These are phyloP conservation scores for Platycheirus albimanus DNA, from an alignment of 2,888 invertebrate genomes.

Conservation along the genomic window DNA sequence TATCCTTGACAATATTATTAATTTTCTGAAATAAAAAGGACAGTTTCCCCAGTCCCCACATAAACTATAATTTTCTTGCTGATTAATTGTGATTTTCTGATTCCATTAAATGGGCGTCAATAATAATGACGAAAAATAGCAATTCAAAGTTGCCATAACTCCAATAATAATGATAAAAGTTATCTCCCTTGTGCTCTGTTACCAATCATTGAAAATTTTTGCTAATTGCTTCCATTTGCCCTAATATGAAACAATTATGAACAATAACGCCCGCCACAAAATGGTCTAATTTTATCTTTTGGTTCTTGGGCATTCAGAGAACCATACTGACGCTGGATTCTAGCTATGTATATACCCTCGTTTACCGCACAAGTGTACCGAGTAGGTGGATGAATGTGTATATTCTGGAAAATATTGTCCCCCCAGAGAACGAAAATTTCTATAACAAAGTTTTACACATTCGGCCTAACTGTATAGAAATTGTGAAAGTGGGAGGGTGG, in stretches of 20 bases:
- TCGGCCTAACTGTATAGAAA: neutral
- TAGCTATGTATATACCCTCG: constrained; percentile 4
- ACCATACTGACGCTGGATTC: neutral
- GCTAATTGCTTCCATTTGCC: constrained; percentile 70
- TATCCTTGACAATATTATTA: too few relatives aligned
- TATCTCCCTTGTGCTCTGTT: constrained; percentile 42
- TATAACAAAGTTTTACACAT: constrained; percentile 51
- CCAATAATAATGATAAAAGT: constrained; percentile 49
- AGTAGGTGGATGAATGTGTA: neutral
- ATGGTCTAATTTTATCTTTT: constrained; percentile 65
- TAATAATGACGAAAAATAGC: neutral
- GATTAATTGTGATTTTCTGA: constrained; percentile 28
- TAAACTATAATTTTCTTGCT: neutral
- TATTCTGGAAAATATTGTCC: constrained; percentile 45
- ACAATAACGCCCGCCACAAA: constrained; percentile 70
- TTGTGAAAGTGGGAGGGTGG: neutral
- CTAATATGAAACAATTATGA: constrained; percentile 72
- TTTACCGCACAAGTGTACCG: constrained; percentile 28
- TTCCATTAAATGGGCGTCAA: constrained; percentile 9
- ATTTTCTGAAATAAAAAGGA: too few relatives aligned
- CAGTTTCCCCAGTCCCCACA: neutral
- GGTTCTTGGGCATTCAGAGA: constrained; percentile 53
- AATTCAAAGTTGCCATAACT: constrained; percentile 23
- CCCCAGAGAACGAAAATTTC: constrained; percentile 14
- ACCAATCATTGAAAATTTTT: constrained; percentile 68